These are phyloP conservation scores for Oreochromis niloticus DNA, from an alignment of 2,113 vertebrate genomes.

Conservation along the genomic window DNA sequence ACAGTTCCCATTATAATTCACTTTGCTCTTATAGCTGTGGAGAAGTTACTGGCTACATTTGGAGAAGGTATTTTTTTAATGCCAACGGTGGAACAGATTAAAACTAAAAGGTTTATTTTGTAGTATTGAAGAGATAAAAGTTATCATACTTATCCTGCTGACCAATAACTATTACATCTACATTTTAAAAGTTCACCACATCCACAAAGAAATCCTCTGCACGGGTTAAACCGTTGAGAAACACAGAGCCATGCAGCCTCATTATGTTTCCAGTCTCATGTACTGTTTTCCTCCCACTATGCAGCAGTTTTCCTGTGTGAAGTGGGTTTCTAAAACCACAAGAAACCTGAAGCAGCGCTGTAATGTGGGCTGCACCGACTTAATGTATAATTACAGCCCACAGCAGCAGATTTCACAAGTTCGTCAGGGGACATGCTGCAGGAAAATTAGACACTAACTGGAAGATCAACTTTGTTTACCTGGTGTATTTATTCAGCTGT, in stretches of 20 bases:
- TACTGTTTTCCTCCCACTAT: background rate
- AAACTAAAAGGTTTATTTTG: background rate
- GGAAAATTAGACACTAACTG: background rate
- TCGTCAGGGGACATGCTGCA: background rate
- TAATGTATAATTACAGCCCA: background rate
- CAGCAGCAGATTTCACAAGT: background rate
- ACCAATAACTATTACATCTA: background rate
- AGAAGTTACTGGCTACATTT: background rate
- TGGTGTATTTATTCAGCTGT: background rate
- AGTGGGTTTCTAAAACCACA: conserved; percentile 40
- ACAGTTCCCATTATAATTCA: background rate
- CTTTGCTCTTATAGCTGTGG: background rate
- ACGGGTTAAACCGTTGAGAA: background rate
- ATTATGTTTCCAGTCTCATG: conserved; percentile 29
- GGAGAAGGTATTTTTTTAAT: background rate
- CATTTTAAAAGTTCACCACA: background rate
- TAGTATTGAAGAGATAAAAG: background rate
- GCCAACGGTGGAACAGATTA: background rate
- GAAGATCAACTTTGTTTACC: background rate
- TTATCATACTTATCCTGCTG: background rate
- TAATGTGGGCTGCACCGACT: conserved; percentile 4
- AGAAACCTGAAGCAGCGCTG: background rate
- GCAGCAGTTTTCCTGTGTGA: conserved; percentile 9
- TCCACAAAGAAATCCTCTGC: background rate
- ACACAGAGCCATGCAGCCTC: background rate